phyloP scores from a whole-genome alignment of 1,140 invertebrate species.

The Panagrolaimus sp. region DNA sequence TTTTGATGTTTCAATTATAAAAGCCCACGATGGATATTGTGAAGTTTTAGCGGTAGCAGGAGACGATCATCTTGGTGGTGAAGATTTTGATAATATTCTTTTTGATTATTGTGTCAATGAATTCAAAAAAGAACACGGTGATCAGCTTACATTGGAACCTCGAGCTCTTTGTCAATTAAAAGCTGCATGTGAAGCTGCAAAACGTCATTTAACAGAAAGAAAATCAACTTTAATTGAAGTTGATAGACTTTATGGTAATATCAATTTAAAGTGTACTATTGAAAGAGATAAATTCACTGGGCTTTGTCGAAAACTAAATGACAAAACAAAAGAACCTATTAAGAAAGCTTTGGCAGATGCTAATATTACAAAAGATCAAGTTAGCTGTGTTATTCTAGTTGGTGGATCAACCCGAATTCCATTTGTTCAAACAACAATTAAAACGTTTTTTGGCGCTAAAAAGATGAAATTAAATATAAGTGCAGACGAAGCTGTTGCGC shows the following conservation, averaged over 20 bases:
- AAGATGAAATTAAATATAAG: conserved; percentile 89
- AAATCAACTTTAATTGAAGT: conserved; percentile 87
- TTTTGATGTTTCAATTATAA: conserved; percentile 90
- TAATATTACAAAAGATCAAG: conserved; percentile 83
- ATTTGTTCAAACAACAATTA: conserved; percentile 87
- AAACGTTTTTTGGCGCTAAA: conserved; percentile 85
- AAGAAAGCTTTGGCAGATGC: conserved; percentile 93
- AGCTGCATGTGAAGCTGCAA: conserved; percentile 97
- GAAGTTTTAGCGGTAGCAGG: conserved; percentile 96
- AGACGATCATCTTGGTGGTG: conserved; percentile 87
- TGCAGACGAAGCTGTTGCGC: conserved; percentile 93
- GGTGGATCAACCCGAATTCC: conserved; percentile 99
- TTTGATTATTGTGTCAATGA: conserved; percentile 75
- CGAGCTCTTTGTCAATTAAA: conserved; percentile 98
- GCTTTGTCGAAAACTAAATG: conserved; percentile 84
- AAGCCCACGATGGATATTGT: conserved; percentile 94
- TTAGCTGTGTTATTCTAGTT: conserved; percentile 91
- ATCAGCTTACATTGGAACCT: conserved; percentile 90
- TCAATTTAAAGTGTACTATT: conserved; percentile 91
- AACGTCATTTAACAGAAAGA: conserved; percentile 76
- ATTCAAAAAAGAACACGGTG: conserved; percentile 94
- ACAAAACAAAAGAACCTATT: conserved; percentile 87
- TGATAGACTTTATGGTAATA: conserved; percentile 87
- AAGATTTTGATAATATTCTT: conserved; percentile 92
- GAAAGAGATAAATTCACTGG: conserved; percentile 89